phyloP scores from a whole-genome alignment of 1,140 invertebrate species.

The Sarcophaga bullata region DNA sequence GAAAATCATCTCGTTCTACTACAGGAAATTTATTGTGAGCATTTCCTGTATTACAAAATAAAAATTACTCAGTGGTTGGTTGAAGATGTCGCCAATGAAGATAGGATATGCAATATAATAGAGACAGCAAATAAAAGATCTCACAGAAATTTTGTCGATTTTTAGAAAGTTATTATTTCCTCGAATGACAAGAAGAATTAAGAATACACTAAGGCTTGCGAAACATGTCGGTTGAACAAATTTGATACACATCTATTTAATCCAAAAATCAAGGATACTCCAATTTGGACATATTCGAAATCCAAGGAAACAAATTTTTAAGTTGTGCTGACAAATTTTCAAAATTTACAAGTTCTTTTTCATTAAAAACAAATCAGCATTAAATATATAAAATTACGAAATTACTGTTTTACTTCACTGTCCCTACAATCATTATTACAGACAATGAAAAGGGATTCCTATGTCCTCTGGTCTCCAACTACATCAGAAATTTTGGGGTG shows the following conservation, averaged over 20 bases:
- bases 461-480: constrained; percentile 23
- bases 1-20: constrained; percentile 45
- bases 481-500: not conserved
- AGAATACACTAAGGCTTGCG: too few species aligned
- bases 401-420: constrained; percentile 24
- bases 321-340: constrained; percentile 48
- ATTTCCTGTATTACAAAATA: too few species aligned
- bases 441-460: too few species aligned
- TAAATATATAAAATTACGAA: constrained; percentile 40
- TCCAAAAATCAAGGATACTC: not conserved
- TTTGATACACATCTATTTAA: constrained; percentile 17
- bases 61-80: too few species aligned
- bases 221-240: constrained; percentile 43
- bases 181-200: constrained; percentile 42
- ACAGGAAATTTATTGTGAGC: constrained; percentile 45
- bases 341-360: constrained; percentile 44
- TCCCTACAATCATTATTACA: constrained; percentile 40
- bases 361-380: constrained; percentile 43
- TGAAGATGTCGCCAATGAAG: constrained; percentile 43
- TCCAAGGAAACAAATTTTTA: constrained; percentile 32
- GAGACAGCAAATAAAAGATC: constrained; percentile 22
- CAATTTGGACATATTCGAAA: constrained; percentile 45
- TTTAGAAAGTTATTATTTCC: constrained; percentile 48
- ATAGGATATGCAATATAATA: constrained; percentile 43
- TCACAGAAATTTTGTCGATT: constrained; percentile 41